Conservation (phyloP, 2,113 vertebrate species). For the Periophthalmus modestus region DNA sequence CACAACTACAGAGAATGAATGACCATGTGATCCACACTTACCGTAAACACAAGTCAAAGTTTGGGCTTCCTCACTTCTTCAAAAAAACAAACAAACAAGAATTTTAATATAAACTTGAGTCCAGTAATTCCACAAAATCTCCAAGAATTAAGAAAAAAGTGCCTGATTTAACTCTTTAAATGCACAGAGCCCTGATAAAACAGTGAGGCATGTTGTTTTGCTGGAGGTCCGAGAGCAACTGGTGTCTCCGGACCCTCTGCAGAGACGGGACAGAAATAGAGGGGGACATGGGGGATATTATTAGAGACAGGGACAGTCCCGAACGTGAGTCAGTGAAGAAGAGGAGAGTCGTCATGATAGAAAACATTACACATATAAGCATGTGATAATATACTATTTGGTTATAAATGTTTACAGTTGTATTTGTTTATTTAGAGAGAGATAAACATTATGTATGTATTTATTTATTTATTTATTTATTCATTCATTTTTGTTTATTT, state of each 20-base stretch:
- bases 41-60: conserved; percentile 2
- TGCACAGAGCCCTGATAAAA: too few species aligned
- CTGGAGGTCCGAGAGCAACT: not conserved
- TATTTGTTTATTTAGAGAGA: too few species aligned
- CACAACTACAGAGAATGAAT: conserved; percentile 23
- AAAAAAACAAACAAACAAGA: not conserved
- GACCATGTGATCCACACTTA: conserved; percentile 32
- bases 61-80: not conserved
- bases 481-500: too few species aligned
- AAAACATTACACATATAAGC: too few species aligned
- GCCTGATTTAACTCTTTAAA: not conserved
- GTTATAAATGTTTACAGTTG: too few species aligned
- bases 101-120: not conserved
- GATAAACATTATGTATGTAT: too few species aligned
- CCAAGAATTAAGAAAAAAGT: not conserved
- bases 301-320: conserved; percentile 45
- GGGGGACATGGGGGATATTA: conserved; percentile 43
- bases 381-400: too few species aligned
- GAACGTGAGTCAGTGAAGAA: conserved; percentile 56
- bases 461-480: too few species aligned
- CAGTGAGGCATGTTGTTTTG: not conserved
- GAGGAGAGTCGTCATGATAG: too few species aligned
- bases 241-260: not conserved
- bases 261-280: conserved; percentile 2
- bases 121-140: not conserved